Evolutionary conservation across 2,888 invertebrate species (phyloP), one percentile per base, ranked within the genome.

Genomic region (Criorhina ranunculi): DNA sequence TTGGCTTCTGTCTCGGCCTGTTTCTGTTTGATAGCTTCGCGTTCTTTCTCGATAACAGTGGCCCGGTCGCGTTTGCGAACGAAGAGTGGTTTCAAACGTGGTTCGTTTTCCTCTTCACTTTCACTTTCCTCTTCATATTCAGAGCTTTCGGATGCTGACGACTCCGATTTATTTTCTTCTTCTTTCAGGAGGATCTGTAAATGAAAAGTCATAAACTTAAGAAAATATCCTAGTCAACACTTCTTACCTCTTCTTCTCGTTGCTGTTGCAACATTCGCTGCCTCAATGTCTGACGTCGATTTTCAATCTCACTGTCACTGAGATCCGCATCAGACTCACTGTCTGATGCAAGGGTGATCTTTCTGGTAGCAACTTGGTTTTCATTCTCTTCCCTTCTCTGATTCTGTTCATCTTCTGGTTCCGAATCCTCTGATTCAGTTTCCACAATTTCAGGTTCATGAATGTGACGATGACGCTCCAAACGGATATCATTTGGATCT

Each of bases 11-110:
- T 90, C 91, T 98, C 98, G 67, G 95, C 93, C 90, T 97, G 97
- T 89, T 97, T 97, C 89, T 96, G 95, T 87, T 95, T 96, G 86
- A 95, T 94, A 12, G 95, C 95, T 92, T 98, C 97, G 55, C 96
- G 95, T 89, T 99, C 99, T 88, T 96, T 96, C 91, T 99, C 99
- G 87, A 97, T 96, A 15, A 99, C 96, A 0, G 99, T 99, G 87
- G 99, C 96, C 75, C 99, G 94, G 89, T 99, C 99, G 75, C 95
- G 95, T 88, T 98, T 98, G 86, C 97, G 93, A 0, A 99, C 98
- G 92, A 98, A 99, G 0, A 99, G 96, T 0, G 98, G 99, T 90
- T 98, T 99, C 7, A 99, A 93, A 72, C 98, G 93, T 0, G 98
- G 98, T 5, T 97, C 97, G 76, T 96, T 96, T 89, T 98, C 98